phyloP scores from a whole-genome alignment of 2,797 vertebrate species.

The Vespertilio murinus region DNA sequence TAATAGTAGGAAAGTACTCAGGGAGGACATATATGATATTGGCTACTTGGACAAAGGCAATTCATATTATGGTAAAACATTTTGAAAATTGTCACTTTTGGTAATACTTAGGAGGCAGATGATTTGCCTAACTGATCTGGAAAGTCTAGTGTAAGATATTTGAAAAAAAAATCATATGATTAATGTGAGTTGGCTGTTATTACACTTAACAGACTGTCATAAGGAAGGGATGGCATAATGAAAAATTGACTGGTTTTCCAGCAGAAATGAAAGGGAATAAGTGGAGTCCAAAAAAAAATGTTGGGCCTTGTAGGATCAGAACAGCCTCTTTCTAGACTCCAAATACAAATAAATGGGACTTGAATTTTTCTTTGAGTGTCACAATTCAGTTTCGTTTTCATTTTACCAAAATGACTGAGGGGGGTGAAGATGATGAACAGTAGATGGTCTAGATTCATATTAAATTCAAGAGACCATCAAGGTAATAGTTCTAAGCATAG shows the following conservation, averaged over 20 bases:
- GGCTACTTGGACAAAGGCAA: neutral
- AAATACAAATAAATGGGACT: neutral
- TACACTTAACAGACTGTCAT: neutral
- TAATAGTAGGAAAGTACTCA: neutral
- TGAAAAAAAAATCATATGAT: neutral
- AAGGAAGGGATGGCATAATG: neutral
- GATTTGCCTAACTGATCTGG: neutral
- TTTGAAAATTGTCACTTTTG: neutral
- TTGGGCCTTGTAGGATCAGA: neutral
- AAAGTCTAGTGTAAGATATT: neutral
- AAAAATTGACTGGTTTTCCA: neutral
- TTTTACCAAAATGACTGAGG: neutral
- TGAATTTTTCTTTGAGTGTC: neutral
- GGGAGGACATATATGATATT: neutral
- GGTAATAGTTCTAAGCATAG: neutral
- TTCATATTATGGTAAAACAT: neutral
- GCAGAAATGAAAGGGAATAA: neutral
- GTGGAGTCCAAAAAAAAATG: neutral
- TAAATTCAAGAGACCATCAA: neutral
- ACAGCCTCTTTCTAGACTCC: neutral
- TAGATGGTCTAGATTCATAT: neutral
- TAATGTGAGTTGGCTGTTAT: neutral
- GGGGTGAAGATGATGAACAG: neutral
- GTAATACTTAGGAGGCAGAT: neutral
- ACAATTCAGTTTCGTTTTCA: neutral